phyloP scores from a whole-genome alignment of 2,797 vertebrate species.

The Acrossocheilus wenchowensis region DNA sequence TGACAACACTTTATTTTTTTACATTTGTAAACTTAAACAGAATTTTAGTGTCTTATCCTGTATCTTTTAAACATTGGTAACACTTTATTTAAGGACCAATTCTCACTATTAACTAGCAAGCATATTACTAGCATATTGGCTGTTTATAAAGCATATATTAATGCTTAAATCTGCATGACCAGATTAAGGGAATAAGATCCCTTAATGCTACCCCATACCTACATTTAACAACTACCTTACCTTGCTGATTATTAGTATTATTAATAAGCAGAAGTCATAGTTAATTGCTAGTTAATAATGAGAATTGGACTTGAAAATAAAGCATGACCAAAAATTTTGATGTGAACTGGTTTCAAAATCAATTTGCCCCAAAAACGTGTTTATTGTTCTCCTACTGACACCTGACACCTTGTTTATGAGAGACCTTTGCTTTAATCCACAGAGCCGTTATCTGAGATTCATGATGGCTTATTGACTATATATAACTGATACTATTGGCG shows the following conservation, averaged over 20 bases:
- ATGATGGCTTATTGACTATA: conserved; percentile 20
- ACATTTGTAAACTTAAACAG: background rate
- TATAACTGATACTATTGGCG: background rate
- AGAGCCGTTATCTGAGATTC: background rate
- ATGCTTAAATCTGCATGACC: background rate
- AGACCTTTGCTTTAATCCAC: conserved; percentile 16
- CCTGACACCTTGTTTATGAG: conserved; percentile 25
- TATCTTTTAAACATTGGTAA: background rate
- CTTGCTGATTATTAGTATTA: background rate
- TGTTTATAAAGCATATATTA: background rate
- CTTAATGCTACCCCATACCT: background rate
- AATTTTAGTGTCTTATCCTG: conserved; percentile 1
- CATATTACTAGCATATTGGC: background rate
- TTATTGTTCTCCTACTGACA: conserved; percentile 18
- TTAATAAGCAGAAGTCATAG: background rate
- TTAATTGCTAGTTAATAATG: background rate
- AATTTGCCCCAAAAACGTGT: conserved; percentile 3
- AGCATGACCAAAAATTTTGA: background rate
- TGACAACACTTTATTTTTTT: background rate
- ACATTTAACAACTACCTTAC: background rate
- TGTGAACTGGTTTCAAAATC: background rate
- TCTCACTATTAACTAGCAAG: background rate
- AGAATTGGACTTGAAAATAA: background rate
- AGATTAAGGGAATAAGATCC: background rate
- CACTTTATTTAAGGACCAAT: background rate